Evolutionary conservation across 2,797 vertebrate genomes (phyloP), one percentile per base, ranked within the genome.

Genomic region (Acestrorhynchus altus): DNA sequence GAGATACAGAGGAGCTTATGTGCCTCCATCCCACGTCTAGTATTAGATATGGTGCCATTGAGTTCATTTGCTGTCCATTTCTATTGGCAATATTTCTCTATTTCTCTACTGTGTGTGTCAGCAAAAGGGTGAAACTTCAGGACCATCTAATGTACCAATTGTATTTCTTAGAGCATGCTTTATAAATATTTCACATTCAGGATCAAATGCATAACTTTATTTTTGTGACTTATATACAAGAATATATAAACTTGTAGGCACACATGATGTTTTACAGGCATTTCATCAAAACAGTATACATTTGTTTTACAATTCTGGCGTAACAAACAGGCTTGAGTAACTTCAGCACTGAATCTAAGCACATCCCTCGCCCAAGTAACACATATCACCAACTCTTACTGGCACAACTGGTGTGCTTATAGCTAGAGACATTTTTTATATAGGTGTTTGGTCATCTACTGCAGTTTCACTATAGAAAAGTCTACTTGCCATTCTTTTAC

Each of bases 171-270:
- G 31, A 35, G 2, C 11, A 44, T 20, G 20, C 24, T 9, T 28
- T 7, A 52, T 22, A 77, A 56, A 61, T 42, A 52, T n/a, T 26
- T 39, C 15, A 61, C 52, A 80, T 73, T 65, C 74, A 72, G 11
- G 66, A 31, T 83, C 54, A 84, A 84, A 82, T 84, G 79, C 76
- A 78, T 77, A 83, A 79, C 65, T 88, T 86, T 88, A 85, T 86
- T 86, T 81, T 78, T 74, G 59, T 78, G 57, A 84, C 67, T 47
- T 82, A 76, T 82, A 75, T 87, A 91, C 81, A 76, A 64, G 86
- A 87, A 81, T 90, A 89, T 88, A 93, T 87, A 93, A 94, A 92
- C 83, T 78, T 87, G 39, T 88, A 91, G 81, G 89, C 88, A 92
- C 89, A 90, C 83, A 89, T 85, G 12, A 89, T 75, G 88, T 88